These are phyloP conservation scores for Triops longicaudatus DNA, from an alignment of 1,140 invertebrate species.

Conservation along the genomic window DNA sequence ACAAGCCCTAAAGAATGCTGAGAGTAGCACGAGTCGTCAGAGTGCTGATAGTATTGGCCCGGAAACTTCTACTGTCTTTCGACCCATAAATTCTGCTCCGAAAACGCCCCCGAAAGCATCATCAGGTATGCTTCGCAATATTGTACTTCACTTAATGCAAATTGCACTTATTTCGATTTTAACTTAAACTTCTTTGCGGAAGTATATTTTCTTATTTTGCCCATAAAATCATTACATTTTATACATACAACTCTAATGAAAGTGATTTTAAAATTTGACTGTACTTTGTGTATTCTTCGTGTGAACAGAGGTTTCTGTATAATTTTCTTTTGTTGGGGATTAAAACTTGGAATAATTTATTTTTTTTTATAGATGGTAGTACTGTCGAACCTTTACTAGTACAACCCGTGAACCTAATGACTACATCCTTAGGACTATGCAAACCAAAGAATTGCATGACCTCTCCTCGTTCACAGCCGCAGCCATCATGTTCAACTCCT, in stretches of 20 bases:
- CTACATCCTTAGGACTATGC: background rate
- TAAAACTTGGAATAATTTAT: no score
- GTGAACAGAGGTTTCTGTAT: no score
- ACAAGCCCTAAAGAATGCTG: background rate
- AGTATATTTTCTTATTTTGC: no score
- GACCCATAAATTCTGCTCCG: background rate
- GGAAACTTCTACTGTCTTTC: background rate
- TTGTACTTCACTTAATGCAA: background rate
- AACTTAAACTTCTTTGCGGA: no score
- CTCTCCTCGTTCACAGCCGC: no score
- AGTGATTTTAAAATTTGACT: no score
- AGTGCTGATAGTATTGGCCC: slow-evolving; percentile 5
- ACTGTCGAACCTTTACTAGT: background rate
- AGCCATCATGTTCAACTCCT: no score
- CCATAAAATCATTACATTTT: no score
- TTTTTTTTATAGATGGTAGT: background rate
- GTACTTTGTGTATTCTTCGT: no score
- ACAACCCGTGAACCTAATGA: background rate
- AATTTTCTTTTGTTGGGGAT: no score
- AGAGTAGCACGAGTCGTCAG: background rate
- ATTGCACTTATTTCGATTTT: no score
- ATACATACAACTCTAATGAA: no score
- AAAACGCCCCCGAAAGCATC: background rate
- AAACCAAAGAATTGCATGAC: background rate
- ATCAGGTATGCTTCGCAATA: background rate